These are phyloP conservation scores for Oxyteleia sp. DNA, from an alignment of 2,888 invertebrate genomes.

Conservation along the genomic window DNA sequence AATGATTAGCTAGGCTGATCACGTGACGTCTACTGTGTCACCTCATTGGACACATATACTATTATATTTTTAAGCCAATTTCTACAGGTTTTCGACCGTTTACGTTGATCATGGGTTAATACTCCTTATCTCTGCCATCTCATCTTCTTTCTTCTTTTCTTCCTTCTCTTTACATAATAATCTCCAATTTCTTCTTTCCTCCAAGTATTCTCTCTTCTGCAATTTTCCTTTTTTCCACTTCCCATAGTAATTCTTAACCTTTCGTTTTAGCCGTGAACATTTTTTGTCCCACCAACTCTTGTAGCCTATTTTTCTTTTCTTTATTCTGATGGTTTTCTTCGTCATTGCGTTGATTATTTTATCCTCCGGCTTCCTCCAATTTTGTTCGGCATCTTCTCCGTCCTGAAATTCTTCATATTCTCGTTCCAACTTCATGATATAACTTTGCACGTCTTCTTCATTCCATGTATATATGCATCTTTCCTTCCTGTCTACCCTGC, in stretches of 20 bases:
- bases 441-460: slow-evolving; percentile 8
- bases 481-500: slow-evolving; percentile 3
- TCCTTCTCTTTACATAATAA: slow-evolving; percentile 19
- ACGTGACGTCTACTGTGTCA: no score
- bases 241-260: background rate
- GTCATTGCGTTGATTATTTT: background rate
- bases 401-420: background rate
- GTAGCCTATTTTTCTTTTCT: background rate
- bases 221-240: background rate
- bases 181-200: slow-evolving; percentile 17
- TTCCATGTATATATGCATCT: slow-evolving; percentile 1
- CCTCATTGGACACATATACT: no score
- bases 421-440: background rate
- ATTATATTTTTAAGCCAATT: no score
- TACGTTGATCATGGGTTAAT: no score
- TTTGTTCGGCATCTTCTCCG: background rate
- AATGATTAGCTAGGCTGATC: no score
- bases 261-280: background rate
- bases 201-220: background rate
- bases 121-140: slow-evolving; percentile 20
- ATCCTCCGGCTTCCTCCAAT: background rate
- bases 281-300: background rate
- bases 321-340: background rate
- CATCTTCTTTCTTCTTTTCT: slow-evolving; percentile 10
- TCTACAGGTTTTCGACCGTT: no score